Base-by-base conservation (phyloP, 2,888 invertebrate genomes). In the Aproaerema taeniolella region DNA sequence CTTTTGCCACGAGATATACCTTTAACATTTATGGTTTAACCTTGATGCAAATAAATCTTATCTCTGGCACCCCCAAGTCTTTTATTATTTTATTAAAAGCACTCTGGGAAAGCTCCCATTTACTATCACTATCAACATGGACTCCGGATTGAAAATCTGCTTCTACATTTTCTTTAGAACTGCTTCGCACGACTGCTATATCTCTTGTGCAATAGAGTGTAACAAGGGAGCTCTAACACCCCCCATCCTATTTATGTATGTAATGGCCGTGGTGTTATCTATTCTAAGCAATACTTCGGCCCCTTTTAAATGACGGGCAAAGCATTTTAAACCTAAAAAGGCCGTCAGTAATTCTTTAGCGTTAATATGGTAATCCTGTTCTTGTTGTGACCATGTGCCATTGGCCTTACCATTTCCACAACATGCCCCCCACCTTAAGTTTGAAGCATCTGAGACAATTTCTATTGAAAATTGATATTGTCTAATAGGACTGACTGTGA, bases 181-280 rank as follows among this genome's bases (percentile, higher is more conserved):
- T n/a, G n/a, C 28, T 28, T 28, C 28, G n/a, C 28, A 28, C 28
- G 8, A 28, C 10, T 28, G 28, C 28, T n/a, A 28, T 7, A 28
- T 28, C 3, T 28, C n/a, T 8, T n/a, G 4, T 8, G n/a, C 10
- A 3, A 28, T 3, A 28, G 5, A 3, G 10, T 28, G 5, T 3
- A 28, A n/a, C 8, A 8, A n/a, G 9, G 28, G 4, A 28, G n/a
- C 3, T 28, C 8, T 8, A n/a, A 28, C n/a, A 8, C 28, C 28
- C n/a, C 28, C 28, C 28, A 28, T 28, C n/a, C 28, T 28, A 9
- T 28, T 28, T 7, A 28, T 28, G 28, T 28, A 28, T 7, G 14
- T 2, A 20, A 24, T 39, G 28, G 12, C 31, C 3, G 28, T 28
- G n/a, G 28, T 28, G 10, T 28, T 28, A 28, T 28, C 28, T 7